phyloP scores from a whole-genome alignment of 2,888 invertebrate species.

The Stratiomys singularior region DNA sequence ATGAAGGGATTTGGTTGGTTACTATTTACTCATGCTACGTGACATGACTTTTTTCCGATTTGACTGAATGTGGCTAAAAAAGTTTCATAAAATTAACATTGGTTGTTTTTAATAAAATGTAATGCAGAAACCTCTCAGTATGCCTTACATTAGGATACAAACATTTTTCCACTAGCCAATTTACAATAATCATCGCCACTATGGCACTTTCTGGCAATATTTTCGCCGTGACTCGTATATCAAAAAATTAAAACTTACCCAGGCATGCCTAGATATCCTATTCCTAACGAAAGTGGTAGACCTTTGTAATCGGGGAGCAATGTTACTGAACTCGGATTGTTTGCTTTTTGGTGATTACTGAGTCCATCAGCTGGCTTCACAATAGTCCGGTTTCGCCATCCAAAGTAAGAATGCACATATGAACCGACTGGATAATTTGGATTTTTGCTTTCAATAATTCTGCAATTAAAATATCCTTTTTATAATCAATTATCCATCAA shows the following conservation, averaged over 20 bases:
- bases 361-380: slow-evolving; percentile 60
- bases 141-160: no score
- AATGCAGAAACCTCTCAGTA: no score
- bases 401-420: slow-evolving; percentile 72
- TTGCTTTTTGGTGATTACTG: slow-evolving; percentile 44
- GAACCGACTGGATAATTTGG: slow-evolving; percentile 73
- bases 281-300: slow-evolving; percentile 71
- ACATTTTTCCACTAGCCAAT: no score
- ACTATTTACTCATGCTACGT: no score
- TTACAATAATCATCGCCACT: no score
- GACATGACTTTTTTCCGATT: no score
- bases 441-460: slow-evolving; percentile 76
- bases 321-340: slow-evolving; percentile 63
- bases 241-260: slow-evolving; percentile 68
- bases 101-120: no score
- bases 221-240: slow-evolving; percentile 60
- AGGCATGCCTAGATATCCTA: slow-evolving; percentile 78
- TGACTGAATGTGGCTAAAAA: no score
- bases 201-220: no score
- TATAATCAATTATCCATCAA: slow-evolving; percentile 11
- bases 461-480: slow-evolving; percentile 58
- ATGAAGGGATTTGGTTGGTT: no score
- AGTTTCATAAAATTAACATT: no score
- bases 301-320: slow-evolving; percentile 71
- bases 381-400: slow-evolving; percentile 72